Evolutionary conservation across 1,140 invertebrate genomes (phyloP).

Genomic region (Leptonema lineaticorne): DNA sequence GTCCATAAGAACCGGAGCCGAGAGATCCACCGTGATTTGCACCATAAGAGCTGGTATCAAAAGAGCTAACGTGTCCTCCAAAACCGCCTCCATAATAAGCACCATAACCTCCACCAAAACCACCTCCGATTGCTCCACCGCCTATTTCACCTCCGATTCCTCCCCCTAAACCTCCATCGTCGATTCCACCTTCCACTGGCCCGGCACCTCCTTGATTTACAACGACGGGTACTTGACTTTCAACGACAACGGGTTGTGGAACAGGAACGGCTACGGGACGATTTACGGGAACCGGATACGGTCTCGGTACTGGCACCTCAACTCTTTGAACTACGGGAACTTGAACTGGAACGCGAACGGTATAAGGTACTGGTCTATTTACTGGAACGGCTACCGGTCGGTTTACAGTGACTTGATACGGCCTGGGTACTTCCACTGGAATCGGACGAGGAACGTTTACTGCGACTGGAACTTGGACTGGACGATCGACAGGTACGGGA

Average conservation of each 20-base stretch:
- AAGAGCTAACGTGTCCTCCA: not conserved
- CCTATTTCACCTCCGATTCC: slow-evolving; percentile 5
- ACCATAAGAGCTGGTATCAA: not conserved
- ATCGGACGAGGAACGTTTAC: slow-evolving; percentile 60
- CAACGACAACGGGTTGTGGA: slow-evolving; percentile 27
- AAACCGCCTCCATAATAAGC: not conserved
- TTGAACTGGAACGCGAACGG: slow-evolving; percentile 42
- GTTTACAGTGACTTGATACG: slow-evolving; percentile 45
- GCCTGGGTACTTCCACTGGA: slow-evolving; percentile 47
- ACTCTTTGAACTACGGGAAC: slow-evolving; percentile 47
- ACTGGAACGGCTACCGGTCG: slow-evolving; percentile 44
- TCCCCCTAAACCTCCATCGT: slow-evolving; percentile 33
- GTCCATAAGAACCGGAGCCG: not conserved
- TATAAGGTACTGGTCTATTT: slow-evolving; percentile 39
- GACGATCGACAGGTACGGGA: slow-evolving; percentile 40
- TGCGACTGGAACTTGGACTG: slow-evolving; percentile 59
- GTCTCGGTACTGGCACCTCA: slow-evolving; percentile 43
- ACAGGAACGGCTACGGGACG: slow-evolving; percentile 33
- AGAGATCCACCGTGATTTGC: not conserved
- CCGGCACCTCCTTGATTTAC: slow-evolving; percentile 44
- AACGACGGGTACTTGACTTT: slow-evolving; percentile 38
- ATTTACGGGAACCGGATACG: slow-evolving; percentile 33
- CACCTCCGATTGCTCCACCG: slow-evolving; percentile 25
- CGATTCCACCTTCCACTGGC: slow-evolving; percentile 33
- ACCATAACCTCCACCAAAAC: not conserved